Percentiles rank a stretch among this genome's conserved stretches.
Conservation (phyloP, 2,888 invertebrate genomes). For the Andrena marginata region DNA sequence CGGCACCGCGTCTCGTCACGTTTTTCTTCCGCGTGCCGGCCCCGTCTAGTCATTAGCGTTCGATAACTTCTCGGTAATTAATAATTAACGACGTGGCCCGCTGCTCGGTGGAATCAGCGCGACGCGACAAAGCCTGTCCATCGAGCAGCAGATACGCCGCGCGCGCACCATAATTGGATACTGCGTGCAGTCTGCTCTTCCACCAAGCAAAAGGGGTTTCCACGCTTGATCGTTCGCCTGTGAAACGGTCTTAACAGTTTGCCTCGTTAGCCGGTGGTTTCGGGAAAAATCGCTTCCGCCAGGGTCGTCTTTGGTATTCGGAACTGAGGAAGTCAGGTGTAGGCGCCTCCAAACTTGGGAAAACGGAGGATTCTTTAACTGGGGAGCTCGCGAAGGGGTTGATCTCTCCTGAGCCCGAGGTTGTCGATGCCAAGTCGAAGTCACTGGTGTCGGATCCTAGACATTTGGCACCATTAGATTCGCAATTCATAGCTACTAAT, state of each 20-base stretch:
- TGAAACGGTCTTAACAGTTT: conserved; percentile 42
- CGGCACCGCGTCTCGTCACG: background rate
- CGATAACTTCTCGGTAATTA: conserved; percentile 56
- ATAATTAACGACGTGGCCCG: conserved; percentile 61
- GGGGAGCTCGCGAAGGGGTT: too few relatives aligned
- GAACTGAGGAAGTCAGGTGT: too few relatives aligned
- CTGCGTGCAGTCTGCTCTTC: conserved; percentile 18
- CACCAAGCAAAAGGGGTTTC: conserved; percentile 29
- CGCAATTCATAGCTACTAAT: background rate
- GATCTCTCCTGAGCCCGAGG: background rate
- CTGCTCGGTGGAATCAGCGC: conserved; percentile 41
- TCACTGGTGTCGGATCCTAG: background rate
- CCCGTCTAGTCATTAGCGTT: conserved; percentile 36
- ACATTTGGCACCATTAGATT: background rate
- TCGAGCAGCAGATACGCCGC: conserved; percentile 41
- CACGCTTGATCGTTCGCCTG: conserved; percentile 38
- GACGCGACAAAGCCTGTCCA: conserved; percentile 38
- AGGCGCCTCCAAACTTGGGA: too few relatives aligned
- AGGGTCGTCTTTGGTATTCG: background rate
- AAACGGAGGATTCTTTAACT: too few relatives aligned
- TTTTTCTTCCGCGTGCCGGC: background rate
- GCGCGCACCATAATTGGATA: conserved; percentile 60
- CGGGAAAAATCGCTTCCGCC: background rate
- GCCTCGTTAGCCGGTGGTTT: conserved; percentile 13
- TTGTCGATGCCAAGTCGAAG: background rate